Conservation (phyloP, 1,140 invertebrate genomes). For the Drosophila tani region DNA sequence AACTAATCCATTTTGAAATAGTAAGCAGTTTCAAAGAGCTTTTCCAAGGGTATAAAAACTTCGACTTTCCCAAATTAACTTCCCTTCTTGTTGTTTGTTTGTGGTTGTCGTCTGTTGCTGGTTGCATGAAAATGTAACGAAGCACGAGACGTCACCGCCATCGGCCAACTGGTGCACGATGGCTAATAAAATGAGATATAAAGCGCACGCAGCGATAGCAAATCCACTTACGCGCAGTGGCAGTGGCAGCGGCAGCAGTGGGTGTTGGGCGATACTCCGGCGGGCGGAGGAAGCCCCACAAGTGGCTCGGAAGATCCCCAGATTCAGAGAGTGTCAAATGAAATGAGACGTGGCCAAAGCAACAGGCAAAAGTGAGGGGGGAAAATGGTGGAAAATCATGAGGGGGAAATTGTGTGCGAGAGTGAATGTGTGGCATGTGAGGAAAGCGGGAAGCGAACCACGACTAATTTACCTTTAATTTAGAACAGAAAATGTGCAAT, state of each 20-base stretch:
- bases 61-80: no score
- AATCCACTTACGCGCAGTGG: conserved; percentile 52
- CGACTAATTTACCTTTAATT: conserved; percentile 9
- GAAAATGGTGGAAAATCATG: neutral
- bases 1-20: no score
- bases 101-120: conserved; percentile 28
- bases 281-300: conserved; percentile 31
- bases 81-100: neutral
- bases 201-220: conserved; percentile 58
- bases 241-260: neutral
- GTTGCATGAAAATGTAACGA: conserved; percentile 54
- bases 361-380: conserved; percentile 5
- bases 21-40: no score
- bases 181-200: conserved; percentile 64
- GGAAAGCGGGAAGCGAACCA: conserved; percentile 2
- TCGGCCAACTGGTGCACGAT: conserved; percentile 56
- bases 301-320: conserved; percentile 32
- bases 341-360: conserved; percentile 45
- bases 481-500: neutral
- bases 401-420: neutral
- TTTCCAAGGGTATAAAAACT: no score
- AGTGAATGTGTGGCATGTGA: conserved; percentile 1
- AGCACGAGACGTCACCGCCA: conserved; percentile 25
- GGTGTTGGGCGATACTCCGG: conserved; percentile 7
- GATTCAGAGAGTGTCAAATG: conserved; percentile 48